Percentiles rank a stretch among this genome's conserved stretches.
Conservation (phyloP, 1,140 invertebrate species). For the Acromyrmex echinatior region DNA sequence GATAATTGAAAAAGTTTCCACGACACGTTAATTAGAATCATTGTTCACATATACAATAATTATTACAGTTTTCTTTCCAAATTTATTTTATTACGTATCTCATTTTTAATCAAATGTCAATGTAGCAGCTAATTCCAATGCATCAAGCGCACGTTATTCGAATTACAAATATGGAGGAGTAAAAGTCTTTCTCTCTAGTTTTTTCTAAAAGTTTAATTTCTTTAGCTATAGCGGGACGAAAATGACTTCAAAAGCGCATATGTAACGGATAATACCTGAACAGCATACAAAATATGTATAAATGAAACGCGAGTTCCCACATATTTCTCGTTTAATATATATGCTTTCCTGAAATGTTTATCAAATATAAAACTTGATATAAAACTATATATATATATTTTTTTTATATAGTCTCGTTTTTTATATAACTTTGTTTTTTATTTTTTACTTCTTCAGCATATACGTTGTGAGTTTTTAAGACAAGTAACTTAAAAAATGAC, state of each 20-base stretch:
- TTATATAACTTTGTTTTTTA: neutral
- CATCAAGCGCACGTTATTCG: neutral
- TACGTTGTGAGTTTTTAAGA: conserved; percentile 6
- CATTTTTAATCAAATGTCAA: neutral
- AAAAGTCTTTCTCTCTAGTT: neutral
- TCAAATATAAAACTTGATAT: neutral
- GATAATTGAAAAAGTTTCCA: neutral
- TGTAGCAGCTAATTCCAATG: neutral
- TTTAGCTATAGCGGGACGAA: neutral
- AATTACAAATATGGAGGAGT: neutral
- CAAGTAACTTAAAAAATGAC: conserved; percentile 6
- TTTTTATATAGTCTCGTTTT: no score
- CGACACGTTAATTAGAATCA: conserved; percentile 5
- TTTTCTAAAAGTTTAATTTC: neutral
- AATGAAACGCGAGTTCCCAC: neutral
- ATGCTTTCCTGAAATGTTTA: conserved; percentile 15
- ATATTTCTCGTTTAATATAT: conserved; percentile 2
- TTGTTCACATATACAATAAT: neutral
- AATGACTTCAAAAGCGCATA: conserved; percentile 1
- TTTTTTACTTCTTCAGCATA: neutral
- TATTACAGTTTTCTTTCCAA: neutral
- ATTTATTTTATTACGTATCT: neutral
- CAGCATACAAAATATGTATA: neutral
- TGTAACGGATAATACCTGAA: neutral
- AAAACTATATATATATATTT: neutral